Conservation (phyloP, 2,797 vertebrate genomes). For the Calcarius lapponicus region DNA sequence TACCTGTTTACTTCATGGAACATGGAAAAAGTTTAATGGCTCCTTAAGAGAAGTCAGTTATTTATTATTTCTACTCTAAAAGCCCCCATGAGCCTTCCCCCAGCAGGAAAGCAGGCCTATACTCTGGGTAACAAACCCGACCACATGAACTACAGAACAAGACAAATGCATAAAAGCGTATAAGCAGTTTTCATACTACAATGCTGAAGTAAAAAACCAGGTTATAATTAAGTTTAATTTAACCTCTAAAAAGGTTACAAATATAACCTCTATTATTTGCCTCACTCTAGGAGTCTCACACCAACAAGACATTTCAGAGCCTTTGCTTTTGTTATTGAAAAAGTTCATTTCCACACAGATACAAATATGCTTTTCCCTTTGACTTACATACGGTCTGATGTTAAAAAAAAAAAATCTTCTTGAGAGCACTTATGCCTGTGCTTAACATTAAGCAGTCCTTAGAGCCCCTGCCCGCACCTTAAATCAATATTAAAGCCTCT, state of each 20-base stretch:
- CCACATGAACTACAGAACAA: not conserved
- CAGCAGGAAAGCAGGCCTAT: not conserved
- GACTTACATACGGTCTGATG: not conserved
- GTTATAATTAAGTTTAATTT: not conserved
- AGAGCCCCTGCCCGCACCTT: not conserved
- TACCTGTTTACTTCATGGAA: conserved; percentile 24
- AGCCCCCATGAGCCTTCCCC: not conserved
- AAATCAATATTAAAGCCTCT: conserved; percentile 39
- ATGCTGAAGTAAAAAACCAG: not conserved
- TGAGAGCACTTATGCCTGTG: not conserved
- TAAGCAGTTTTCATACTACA: not conserved
- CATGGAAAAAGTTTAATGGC: not conserved
- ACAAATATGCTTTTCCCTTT: not conserved
- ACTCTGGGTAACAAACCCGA: not conserved
- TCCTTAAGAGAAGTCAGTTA: not conserved
- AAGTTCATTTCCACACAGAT: not conserved
- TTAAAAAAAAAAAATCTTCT: not conserved
- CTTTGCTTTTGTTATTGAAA: not conserved
- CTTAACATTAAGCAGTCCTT: conserved; percentile 1
- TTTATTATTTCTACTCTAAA: conserved; percentile 32
- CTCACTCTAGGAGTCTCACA: not conserved
- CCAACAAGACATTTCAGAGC: not conserved
- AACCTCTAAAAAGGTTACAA: not conserved
- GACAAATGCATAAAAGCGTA: not conserved
- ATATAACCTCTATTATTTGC: not conserved